A percentile compares a stretch with the other conserved stretches of the same genome.
Conservation (phyloP, 2,888 invertebrate species). For the Trissonchulus sp. region DNA sequence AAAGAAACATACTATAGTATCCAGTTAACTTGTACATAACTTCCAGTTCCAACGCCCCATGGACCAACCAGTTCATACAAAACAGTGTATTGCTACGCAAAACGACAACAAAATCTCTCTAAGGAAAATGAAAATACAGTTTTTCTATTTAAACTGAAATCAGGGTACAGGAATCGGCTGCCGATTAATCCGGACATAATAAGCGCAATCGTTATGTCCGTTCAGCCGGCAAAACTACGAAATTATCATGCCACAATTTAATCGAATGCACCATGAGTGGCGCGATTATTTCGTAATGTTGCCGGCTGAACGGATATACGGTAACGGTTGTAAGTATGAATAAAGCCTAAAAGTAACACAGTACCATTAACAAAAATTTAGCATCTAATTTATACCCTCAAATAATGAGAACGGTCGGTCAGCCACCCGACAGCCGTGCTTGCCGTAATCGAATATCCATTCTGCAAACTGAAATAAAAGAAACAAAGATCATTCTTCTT, state of each 20-base stretch:
- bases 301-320: too few relatives aligned
- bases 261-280: too few relatives aligned
- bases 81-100: not conserved
- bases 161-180: too few relatives aligned
- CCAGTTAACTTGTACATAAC: too few relatives aligned
- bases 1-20: not conserved
- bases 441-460: conserved; percentile 70
- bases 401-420: conserved; percentile 75
- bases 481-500: conserved; percentile 21
- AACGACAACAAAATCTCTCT: not conserved
- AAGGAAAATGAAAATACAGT: not conserved
- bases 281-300: not conserved
- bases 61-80: conserved; percentile 10
- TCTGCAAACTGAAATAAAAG: conserved; percentile 65
- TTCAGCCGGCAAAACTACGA: too few relatives aligned
- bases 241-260: too few relatives aligned
- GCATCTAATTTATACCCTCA: conserved; percentile 62
- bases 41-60: not conserved
- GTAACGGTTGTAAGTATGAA: too few relatives aligned
- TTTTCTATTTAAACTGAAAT: not conserved
- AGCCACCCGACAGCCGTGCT: conserved; percentile 61
- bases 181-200: too few relatives aligned
- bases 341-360: not conserved
- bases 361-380: too few relatives aligned
- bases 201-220: too few relatives aligned